Evolutionary conservation across 2,797 vertebrate species (phyloP), one percentile per base, ranked within the genome.

Genomic region (Danio jaintianensis): DNA sequence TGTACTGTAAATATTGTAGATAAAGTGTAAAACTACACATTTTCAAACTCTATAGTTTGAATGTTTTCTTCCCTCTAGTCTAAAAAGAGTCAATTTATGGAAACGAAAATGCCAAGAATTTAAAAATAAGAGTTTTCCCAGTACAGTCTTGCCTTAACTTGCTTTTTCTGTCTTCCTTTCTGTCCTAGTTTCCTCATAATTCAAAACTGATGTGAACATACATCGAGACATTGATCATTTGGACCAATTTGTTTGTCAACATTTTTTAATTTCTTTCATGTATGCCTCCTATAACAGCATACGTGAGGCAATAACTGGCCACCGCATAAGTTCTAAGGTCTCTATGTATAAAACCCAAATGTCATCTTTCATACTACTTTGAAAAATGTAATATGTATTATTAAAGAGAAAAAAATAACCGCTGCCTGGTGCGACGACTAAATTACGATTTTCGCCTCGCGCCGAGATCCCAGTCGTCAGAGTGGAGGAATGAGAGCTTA

Each of bases 141-240:
- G 29, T 29, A 29, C 29, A 29, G 29, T 29, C 29, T 29, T 29
- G 29, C 29, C 29, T 1, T 6, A 48, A 79, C 63, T 61, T 38
- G 53, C 12, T 47, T 52, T 52, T 76, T 67, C 75, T 85, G 72
- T 80, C 75, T 80, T 64, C 36, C 56, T 7, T 59, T 59, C 22
- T 29, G 22, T 61, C 29, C 15, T 61, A 13, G 11, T 76, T 79
- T 82, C 81, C 86, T 87, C 82, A 86, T 87, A 90, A 88, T 89
- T 89, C 88, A 91, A 90, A 90, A 84, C 90, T 74, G 87, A 90
- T 90, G 89, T 86, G 82, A 61, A 64, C 75, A 86, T 82, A 45
- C 72, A 86, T 85, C 86, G 67, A 84, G 82, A 85, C 89, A 89
- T 90, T 91, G 86, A 90, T 93, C 89, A 92, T 88, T 74, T 82